Evolutionary conservation across 2,113 vertebrate species (phyloP).

Genomic region (Bungarus multicinctus): DNA sequence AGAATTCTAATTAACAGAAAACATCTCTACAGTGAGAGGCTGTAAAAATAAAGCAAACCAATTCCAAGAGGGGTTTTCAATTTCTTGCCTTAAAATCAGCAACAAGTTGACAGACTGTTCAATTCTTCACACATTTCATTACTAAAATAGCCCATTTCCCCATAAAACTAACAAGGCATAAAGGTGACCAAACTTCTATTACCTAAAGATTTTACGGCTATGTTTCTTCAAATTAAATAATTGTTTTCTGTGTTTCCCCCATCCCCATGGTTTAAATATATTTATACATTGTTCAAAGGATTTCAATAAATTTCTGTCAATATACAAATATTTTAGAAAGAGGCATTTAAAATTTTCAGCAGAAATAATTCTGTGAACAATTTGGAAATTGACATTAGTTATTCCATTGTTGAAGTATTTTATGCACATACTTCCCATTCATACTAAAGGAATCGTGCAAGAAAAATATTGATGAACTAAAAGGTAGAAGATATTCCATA

Average conservation of each 20-base stretch:
- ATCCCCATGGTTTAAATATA: constrained; percentile 11
- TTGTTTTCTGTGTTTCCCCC: constrained; percentile 8
- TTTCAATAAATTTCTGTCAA: constrained; percentile 8
- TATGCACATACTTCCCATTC: neutral
- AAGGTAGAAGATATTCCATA: neutral
- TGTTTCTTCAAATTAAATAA: constrained; percentile 23
- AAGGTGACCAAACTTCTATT: constrained; percentile 5
- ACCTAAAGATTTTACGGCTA: constrained; percentile 11
- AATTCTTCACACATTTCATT: constrained; percentile 44
- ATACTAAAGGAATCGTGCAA: neutral
- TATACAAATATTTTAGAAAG: constrained; percentile 13
- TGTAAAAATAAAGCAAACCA: constrained; percentile 47
- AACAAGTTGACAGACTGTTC: constrained; percentile 33
- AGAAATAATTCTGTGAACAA: neutral
- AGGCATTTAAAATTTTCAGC: constrained; percentile 12
- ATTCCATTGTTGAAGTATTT: neutral
- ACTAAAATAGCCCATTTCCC: constrained; percentile 52
- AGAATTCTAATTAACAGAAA: constrained; percentile 19
- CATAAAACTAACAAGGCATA: constrained; percentile 45
- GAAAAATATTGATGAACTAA: neutral
- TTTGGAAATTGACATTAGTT: constrained; percentile 6
- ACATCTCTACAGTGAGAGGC: constrained; percentile 23
- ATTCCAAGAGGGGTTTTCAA: constrained; percentile 44
- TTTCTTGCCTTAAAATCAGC: constrained; percentile 54
- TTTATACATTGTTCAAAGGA: constrained; percentile 27